Conservation (phyloP, 2,888 invertebrate species). For the Zygothrica quintamaculata region DNA sequence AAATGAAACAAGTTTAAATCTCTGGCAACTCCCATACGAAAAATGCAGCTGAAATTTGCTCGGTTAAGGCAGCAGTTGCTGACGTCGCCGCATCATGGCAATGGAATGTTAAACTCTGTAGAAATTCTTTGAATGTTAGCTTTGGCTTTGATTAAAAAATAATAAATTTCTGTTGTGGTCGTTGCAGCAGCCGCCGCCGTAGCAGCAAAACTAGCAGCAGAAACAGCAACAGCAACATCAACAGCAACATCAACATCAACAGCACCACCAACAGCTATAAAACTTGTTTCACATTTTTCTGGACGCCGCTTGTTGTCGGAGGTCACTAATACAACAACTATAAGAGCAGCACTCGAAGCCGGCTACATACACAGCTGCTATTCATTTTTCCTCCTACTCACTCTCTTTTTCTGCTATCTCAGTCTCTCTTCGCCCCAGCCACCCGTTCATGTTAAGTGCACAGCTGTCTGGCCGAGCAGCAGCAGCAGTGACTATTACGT, state of each 20-base stretch:
- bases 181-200: constrained; percentile 25
- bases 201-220: constrained; percentile 22
- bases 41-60: constrained; percentile 26
- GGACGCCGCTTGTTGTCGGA: constrained; percentile 68
- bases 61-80: constrained; percentile 10
- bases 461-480: constrained; percentile 65
- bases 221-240: no score
- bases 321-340: constrained; percentile 62
- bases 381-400: constrained; percentile 19
- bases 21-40: constrained; percentile 39
- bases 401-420: constrained; percentile 12
- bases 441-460: constrained; percentile 32
- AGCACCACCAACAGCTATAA: constrained; percentile 43
- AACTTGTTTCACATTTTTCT: constrained; percentile 68
- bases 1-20: constrained; percentile 9
- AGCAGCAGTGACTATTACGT: constrained; percentile 48
- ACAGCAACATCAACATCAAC: constrained; percentile 21
- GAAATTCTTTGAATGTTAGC: constrained; percentile 53
- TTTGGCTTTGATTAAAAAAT: constrained; percentile 71
- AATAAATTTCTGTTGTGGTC: constrained; percentile 64
- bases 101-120: constrained; percentile 63
- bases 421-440: constrained; percentile 7
- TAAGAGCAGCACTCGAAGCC: constrained; percentile 36
- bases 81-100: constrained; percentile 39
- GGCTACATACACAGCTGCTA: constrained; percentile 63